These are phyloP conservation scores for Parapristionchus giblindavisi DNA, from an alignment of 2,888 invertebrate species.

Conservation along the genomic window DNA sequence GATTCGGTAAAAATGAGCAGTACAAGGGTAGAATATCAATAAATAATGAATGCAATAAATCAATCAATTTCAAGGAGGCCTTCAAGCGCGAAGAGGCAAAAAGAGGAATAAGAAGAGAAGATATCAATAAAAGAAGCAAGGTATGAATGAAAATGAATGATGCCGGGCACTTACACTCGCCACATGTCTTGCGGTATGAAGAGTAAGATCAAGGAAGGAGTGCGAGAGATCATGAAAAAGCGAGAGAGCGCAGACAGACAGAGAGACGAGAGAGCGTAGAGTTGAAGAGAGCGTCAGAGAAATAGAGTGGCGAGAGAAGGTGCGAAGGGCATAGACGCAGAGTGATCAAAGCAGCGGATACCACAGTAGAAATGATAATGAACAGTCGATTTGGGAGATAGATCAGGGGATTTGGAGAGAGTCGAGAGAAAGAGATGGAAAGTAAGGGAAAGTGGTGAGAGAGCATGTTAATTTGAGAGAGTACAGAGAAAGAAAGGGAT, in stretches of 20 bases:
- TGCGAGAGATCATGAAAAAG: constrained; percentile 3
- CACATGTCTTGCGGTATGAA: not conserved
- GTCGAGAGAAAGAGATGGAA: constrained; percentile 2
- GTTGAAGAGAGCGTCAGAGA: not conserved
- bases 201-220: constrained; percentile 23
- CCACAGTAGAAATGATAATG: no score
- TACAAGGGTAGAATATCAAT: constrained; percentile 1
- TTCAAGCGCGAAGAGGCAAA: constrained; percentile 19
- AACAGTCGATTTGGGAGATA: not conserved
- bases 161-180: no score
- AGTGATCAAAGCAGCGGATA: not conserved
- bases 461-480: not conserved
- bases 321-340: not conserved
- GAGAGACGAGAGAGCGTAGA: not conserved
- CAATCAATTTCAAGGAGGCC: not conserved
- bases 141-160: not conserved
- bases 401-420: not conserved
- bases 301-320: not conserved
- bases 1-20: not conserved
- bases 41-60: not conserved
- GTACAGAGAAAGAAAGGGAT: not conserved
- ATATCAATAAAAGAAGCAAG: not conserved
- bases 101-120: constrained; percentile 1
- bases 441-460: not conserved
- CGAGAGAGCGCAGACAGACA: constrained; percentile 4